Conservation (phyloP, 2,113 vertebrate genomes). For the Atlantisia rogersi region DNA sequence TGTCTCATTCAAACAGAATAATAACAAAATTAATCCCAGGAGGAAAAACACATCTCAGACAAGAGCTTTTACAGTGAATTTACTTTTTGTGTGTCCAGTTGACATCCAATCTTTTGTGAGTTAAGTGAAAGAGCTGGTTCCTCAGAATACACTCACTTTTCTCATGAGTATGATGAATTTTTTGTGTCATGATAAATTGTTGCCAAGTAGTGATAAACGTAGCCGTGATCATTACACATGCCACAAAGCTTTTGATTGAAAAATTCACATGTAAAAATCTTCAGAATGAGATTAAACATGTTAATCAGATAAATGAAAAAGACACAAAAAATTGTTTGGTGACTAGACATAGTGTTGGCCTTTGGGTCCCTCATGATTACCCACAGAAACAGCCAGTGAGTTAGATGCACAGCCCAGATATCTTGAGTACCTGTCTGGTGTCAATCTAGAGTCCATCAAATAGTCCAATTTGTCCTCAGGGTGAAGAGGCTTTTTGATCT, state of each 20-base stretch:
- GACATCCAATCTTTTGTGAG: background rate
- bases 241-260: background rate
- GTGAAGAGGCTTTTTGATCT: background rate
- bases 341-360: background rate
- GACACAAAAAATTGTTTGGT: background rate
- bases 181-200: background rate
- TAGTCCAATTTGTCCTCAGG: background rate
- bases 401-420: background rate
- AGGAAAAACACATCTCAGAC: slow-evolving; percentile 1
- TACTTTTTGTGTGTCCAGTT: slow-evolving; percentile 16
- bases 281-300: background rate
- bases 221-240: background rate
- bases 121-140: background rate
- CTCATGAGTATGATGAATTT: background rate
- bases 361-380: background rate
- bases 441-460: background rate
- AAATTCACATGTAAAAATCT: background rate
- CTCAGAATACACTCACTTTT: background rate
- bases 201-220: background rate
- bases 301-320: background rate
- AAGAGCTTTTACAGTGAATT: background rate
- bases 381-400: background rate
- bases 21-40: slow-evolving; percentile 19
- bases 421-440: background rate
- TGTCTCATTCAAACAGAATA: slow-evolving; percentile 18